phyloP scores from a whole-genome alignment of 2,113 vertebrate species.

The Takifugu bimaculatus region DNA sequence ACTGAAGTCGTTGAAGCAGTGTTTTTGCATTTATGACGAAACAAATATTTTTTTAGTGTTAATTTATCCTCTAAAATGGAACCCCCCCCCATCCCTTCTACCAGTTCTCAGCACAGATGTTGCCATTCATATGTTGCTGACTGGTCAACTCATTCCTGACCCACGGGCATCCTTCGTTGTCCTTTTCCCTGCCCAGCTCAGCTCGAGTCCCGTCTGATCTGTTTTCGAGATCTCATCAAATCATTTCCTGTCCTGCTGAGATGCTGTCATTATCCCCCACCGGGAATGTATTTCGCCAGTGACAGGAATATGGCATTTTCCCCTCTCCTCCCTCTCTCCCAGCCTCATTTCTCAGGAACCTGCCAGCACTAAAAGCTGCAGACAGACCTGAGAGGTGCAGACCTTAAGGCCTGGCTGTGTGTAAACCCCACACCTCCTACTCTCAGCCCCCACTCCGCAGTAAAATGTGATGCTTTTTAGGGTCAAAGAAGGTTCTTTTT shows the following conservation, averaged over 20 bases:
- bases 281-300: slow-evolving; percentile 68
- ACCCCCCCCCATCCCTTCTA: slow-evolving; percentile 21
- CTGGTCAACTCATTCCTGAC: slow-evolving; percentile 38
- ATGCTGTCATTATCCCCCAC: slow-evolving; percentile 64
- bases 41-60: slow-evolving; percentile 55
- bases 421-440: slow-evolving; percentile 28
- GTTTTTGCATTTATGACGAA: slow-evolving; percentile 49
- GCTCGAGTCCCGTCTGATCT: slow-evolving; percentile 18
- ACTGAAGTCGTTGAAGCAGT: slow-evolving; percentile 18
- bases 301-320: slow-evolving; percentile 72
- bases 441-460: slow-evolving; percentile 40
- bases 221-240: slow-evolving; percentile 58
- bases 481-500: slow-evolving; percentile 63
- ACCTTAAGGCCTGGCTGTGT: slow-evolving; percentile 59
- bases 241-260: slow-evolving; percentile 66
- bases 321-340: slow-evolving; percentile 45
- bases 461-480: slow-evolving; percentile 65
- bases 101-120: slow-evolving; percentile 46
- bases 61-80: slow-evolving; percentile 47
- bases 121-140: slow-evolving; percentile 49
- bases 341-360: slow-evolving; percentile 55
- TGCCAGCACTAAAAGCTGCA: slow-evolving; percentile 62
- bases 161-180: slow-evolving; percentile 42
- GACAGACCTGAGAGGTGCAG: slow-evolving; percentile 57
- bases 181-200: slow-evolving; percentile 27